Conservation (phyloP, 2,888 invertebrate genomes). For the Thymelicus sylvestris region DNA sequence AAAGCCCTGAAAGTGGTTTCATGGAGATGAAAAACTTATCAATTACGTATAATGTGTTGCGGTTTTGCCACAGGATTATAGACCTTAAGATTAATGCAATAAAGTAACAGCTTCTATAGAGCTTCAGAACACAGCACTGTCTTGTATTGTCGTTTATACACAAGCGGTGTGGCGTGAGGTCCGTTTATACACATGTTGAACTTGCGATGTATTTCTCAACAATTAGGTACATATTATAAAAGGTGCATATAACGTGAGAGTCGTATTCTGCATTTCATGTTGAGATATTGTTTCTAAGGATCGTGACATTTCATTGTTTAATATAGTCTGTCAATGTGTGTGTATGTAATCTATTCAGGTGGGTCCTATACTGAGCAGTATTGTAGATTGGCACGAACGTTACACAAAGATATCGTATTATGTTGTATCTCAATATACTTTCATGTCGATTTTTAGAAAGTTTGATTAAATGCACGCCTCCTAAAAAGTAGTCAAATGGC, state of each 20-base stretch:
- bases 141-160: not conserved
- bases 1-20: too few species aligned
- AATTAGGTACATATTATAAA: too few species aligned
- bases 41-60: not conserved
- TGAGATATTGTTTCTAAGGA: too few species aligned
- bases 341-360: not conserved
- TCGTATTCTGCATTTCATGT: too few species aligned
- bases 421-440: too few species aligned
- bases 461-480: too few species aligned
- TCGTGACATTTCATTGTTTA: too few species aligned
- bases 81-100: conserved; percentile 1
- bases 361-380: not conserved
- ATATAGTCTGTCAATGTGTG: not conserved
- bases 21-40: not conserved
- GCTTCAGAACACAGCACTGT: not conserved
- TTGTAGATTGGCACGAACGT: not conserved
- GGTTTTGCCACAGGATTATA: not conserved
- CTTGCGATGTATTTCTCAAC: too few species aligned
- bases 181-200: not conserved
- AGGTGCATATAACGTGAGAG: too few species aligned
- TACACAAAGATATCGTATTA: not conserved
- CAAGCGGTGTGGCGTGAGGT: not conserved
- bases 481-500: too few species aligned
- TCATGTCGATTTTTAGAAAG: too few species aligned
- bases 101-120: not conserved